phyloP scores from a whole-genome alignment of 2,113 vertebrate species.

The Heptranchias perlo region DNA sequence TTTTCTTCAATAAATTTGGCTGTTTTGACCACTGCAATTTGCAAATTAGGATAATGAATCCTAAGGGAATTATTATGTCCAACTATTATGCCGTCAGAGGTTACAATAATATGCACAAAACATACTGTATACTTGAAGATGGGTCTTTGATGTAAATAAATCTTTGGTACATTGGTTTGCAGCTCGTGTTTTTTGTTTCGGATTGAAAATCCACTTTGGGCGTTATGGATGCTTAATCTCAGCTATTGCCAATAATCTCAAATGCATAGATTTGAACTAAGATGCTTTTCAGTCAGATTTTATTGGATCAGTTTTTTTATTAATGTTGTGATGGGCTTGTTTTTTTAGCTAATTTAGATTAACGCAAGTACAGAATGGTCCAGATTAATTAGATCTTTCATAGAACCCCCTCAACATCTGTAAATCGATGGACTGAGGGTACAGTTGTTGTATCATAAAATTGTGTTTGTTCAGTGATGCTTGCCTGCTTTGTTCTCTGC shows the following conservation, averaged over 20 bases:
- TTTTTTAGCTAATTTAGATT: too few species aligned
- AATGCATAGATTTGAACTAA: neutral
- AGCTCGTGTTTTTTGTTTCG: neutral
- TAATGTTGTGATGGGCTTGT: neutral
- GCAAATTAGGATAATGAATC: neutral
- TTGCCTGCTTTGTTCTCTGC: neutral
- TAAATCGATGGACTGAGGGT: neutral
- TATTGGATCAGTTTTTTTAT: neutral
- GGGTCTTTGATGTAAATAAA: neutral
- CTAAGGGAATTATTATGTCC: neutral
- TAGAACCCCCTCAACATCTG: neutral
- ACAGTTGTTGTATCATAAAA: neutral
- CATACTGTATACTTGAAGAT: neutral
- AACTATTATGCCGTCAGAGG: neutral
- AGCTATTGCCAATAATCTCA: too few species aligned
- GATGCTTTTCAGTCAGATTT: neutral
- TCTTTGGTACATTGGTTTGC: neutral
- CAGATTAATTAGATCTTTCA: neutral
- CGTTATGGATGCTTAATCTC: neutral
- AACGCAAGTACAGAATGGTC: too few species aligned
- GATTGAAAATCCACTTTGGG: neutral
- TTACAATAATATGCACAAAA: neutral
- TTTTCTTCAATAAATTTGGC: neutral
- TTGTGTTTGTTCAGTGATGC: neutral
- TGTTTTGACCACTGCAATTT: neutral